Evolutionary conservation across 2,888 invertebrate genomes (phyloP), one percentile per base, ranked within the genome.

Genomic region (Scaeva pyrastri): DNA sequence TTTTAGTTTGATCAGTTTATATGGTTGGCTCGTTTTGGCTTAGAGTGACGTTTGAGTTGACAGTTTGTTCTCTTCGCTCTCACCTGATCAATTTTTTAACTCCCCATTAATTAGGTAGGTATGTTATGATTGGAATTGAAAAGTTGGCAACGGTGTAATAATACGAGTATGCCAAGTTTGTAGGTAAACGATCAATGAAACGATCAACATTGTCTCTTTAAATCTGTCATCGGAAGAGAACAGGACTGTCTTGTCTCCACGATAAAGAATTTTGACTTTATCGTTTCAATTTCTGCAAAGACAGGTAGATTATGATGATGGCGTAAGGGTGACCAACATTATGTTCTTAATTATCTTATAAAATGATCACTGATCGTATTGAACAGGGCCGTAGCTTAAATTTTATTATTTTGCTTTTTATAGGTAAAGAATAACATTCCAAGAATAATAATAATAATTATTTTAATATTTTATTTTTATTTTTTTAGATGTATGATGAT

Each of bases 41-140:
- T 16, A 8, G 11, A 26, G 11, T 62, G 2, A 41, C 16, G 14
- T 19, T 26, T 12, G 19, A 45, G 19, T 31, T 66, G 66, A 48
- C 31, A 48, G 12, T 21, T 45, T 66, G 2, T 66, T 31, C 19
- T 31, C 14, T 48, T 66, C 66, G 48, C 48, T 48, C 66, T 48
- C 66, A 48, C 19, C 19, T 66, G 16, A 36, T 66, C 7, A 48
- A 48, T 16, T 48, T 66, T 16, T 31, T 66, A 31, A 66, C 48
- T 64, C 64, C 66, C 31, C 48, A 60, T 66, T 48, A 48, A 66
- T 66, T 48, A 60, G 10, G 0, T 48, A 41, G n/a, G n/a, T 41
- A 41, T 41, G 5, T 39, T 12, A n/a, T 58, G 16, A 14, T 39
- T 21, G 19, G 45, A 48, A 36, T 10, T 48, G 26, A 45, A 64